Percentiles rank a stretch among this genome's conserved stretches.
phyloP scores from a whole-genome alignment of 2,797 vertebrate species.

The Melanotaenia trifasciata region DNA sequence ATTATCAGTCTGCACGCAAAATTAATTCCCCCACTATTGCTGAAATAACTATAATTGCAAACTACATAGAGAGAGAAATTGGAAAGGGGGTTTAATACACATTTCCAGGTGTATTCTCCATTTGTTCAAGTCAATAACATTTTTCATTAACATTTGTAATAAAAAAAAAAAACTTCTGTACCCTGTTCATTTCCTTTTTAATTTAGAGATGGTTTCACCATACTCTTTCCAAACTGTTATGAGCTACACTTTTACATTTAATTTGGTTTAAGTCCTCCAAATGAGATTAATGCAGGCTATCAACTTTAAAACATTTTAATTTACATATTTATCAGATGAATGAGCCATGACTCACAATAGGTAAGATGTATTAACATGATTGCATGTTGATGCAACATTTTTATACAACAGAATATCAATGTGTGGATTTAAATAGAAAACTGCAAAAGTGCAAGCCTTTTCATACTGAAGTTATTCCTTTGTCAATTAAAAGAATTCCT shows the following conservation, averaged over 20 bases:
- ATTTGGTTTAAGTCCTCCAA: constrained; percentile 84
- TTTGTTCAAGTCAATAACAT: constrained; percentile 89
- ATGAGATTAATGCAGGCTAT: constrained; percentile 84
- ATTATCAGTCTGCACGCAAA: constrained; percentile 87
- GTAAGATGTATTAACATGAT: constrained; percentile 83
- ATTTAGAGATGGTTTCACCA: constrained; percentile 83
- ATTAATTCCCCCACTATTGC: constrained; percentile 87
- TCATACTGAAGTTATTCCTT: constrained; percentile 48
- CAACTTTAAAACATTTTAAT: constrained; percentile 84
- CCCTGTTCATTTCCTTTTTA: constrained; percentile 85
- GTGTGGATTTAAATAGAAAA: constrained; percentile 47
- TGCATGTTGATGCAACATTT: constrained; percentile 78
- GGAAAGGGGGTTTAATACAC: constrained; percentile 91
- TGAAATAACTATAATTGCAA: constrained; percentile 91
- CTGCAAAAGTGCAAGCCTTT: constrained; percentile 28
- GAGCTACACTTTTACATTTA: constrained; percentile 81
- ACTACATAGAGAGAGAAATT: constrained; percentile 84
- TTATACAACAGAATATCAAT: constrained; percentile 72
- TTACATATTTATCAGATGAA: constrained; percentile 87
- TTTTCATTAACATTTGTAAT: constrained; percentile 88
- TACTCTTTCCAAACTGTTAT: constrained; percentile 78
- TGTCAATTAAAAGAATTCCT: constrained; percentile 28
- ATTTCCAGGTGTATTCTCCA: constrained; percentile 87
- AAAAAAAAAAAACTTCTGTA: constrained; percentile 76
- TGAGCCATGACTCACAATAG: constrained; percentile 84